Base-by-base conservation (phyloP, 2,888 invertebrate species). In the Acronicta aceris region DNA sequence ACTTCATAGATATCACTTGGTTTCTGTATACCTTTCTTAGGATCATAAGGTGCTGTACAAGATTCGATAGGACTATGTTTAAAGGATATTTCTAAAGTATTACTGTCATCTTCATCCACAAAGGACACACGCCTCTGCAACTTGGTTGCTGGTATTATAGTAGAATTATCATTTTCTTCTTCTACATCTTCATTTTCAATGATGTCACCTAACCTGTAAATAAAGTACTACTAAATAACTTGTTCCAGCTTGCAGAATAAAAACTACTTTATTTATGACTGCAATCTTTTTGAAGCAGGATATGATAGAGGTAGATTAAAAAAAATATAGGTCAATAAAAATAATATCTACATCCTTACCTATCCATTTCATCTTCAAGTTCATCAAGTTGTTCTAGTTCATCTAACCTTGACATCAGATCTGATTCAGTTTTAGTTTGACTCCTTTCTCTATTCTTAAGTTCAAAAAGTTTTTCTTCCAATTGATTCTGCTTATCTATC, bases 341-440 rank as follows among this genome's bases (percentile, higher is more conserved):
- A 38, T n/a, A n/a, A 38, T 38, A n/a, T 4, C 6, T 38, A 38
- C 8, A 16, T 21, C 40, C 30, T 47, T 65, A 81, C 89, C 95
- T 94, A 64, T 95, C 89, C 77, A 96, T 90, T 83, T 95, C 95
- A 89, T 96, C 96, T 85, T 96, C 95, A 53, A 95, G 76, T 57
- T 92, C 92, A 65, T 94, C 95, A 50, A 93, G 82, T 74, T 88
- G 83, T 76, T 96, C 96, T 63, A 96, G 86, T 81, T 95, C 94
- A 85, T 96, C 95, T 45, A 96, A 79, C 65, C 90, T 89, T 21
- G 87, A 81, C 79, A 95, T 84, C 30, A 96, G 71, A 70, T 95
- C 95, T 49, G 87, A 81, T 76, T 94, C 89, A 65, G 82, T 87
- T 78, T 87, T 84, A 73, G 78, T 85, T 52, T 76, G 65, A 57